phyloP scores from a whole-genome alignment of 2,888 invertebrate genomes.

The Drosophila borborema region DNA sequence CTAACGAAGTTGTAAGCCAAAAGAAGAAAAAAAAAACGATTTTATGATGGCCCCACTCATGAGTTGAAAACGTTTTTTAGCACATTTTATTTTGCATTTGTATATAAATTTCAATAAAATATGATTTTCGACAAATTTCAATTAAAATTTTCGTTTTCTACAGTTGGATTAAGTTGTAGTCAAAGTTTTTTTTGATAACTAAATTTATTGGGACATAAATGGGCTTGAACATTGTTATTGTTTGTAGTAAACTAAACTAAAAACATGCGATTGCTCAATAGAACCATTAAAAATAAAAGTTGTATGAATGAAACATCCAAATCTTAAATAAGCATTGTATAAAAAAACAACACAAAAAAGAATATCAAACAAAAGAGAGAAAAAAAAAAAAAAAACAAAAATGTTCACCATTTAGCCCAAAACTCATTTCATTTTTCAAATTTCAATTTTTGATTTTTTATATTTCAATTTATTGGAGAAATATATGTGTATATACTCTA shows the following conservation, averaged over 20 bases:
- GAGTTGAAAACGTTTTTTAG: conserved; percentile 55
- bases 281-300: conserved; percentile 41
- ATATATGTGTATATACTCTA: conserved; percentile 24
- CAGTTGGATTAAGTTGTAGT: conserved; percentile 62
- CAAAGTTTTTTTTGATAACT: conserved; percentile 82
- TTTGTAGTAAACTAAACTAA: conserved; percentile 71
- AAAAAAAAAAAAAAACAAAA: conserved; percentile 38
- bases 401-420: conserved; percentile 82
- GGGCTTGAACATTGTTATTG: conserved; percentile 82
- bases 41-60: conserved; percentile 80
- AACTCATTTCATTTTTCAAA: conserved; percentile 63
- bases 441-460: conserved; percentile 22
- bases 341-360: conserved; percentile 19
- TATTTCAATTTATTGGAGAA: conserved; percentile 21
- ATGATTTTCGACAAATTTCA: conserved; percentile 35
- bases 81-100: conserved; percentile 71
- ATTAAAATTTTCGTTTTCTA: conserved; percentile 36
- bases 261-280: conserved; percentile 63
- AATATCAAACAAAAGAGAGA: conserved; percentile 25
- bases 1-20: conserved; percentile 70
- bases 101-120: conserved; percentile 37
- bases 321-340: conserved; percentile 59
- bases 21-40: conserved; percentile 65
- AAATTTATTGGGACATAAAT: conserved; percentile 84
- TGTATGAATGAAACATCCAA: conserved; percentile 51